Conservation (phyloP, 2,797 vertebrate species). For the Chanos chanos region DNA sequence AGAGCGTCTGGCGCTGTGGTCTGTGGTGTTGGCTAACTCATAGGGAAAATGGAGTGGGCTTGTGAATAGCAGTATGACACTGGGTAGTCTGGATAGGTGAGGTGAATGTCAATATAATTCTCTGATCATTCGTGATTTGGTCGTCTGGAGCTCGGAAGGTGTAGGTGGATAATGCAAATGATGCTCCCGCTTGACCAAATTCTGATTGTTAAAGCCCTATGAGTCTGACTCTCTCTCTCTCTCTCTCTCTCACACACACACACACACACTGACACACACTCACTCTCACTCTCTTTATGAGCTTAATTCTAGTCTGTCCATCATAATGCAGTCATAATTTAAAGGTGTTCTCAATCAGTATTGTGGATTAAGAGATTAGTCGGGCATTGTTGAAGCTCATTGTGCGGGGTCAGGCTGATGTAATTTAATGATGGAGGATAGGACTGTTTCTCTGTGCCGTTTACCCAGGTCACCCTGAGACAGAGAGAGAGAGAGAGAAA, state of each 20-base stretch:
- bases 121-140: slow-evolving; percentile 36
- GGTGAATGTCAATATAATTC: slow-evolving; percentile 26
- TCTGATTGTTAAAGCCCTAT: slow-evolving; percentile 9
- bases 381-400: slow-evolving; percentile 36
- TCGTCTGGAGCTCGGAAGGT: slow-evolving; percentile 15
- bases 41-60: slow-evolving; percentile 18
- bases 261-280: too few species aligned
- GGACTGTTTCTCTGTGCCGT: slow-evolving; percentile 30
- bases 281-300: slow-evolving; percentile 1
- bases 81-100: neutral
- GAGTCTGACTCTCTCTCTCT: neutral
- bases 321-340: slow-evolving; percentile 70
- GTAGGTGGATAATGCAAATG: slow-evolving; percentile 19
- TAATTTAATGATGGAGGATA: slow-evolving; percentile 47
- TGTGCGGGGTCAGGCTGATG: slow-evolving; percentile 25
- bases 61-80: slow-evolving; percentile 30
- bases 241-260: too few species aligned
- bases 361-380: slow-evolving; percentile 70
- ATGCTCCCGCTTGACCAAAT: slow-evolving; percentile 11
- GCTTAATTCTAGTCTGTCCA: slow-evolving; percentile 41
- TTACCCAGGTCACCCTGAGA: slow-evolving; percentile 44
- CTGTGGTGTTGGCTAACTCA: slow-evolving; percentile 32
- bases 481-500: neutral
- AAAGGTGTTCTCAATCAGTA: slow-evolving; percentile 77
- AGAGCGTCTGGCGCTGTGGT: slow-evolving; percentile 25